These are phyloP conservation scores for Eulemur rubriventer DNA, from an alignment of 2,797 vertebrate genomes.

Conservation along the genomic window DNA sequence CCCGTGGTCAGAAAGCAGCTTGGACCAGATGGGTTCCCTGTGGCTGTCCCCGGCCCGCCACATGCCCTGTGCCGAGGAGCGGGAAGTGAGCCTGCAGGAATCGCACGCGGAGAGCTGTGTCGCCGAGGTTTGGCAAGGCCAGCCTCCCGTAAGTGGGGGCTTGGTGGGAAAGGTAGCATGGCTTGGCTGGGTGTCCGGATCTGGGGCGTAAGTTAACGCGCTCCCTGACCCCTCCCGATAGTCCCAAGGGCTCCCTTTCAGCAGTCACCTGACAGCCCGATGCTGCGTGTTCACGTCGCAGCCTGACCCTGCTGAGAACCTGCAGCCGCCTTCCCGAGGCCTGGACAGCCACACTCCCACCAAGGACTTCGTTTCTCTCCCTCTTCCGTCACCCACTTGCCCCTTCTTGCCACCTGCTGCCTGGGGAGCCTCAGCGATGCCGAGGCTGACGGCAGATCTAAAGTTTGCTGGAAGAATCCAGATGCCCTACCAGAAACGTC, in stretches of 20 bases:
- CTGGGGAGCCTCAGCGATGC: not conserved
- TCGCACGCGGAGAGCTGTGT: conserved; percentile 43
- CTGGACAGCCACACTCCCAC: not conserved
- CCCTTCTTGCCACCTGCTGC: accelerated
- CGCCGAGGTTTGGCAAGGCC: conserved; percentile 55
- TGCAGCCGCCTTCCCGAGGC: not conserved
- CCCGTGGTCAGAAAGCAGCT: accelerated
- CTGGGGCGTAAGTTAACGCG: conserved; percentile 55
- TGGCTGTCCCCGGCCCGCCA: not conserved
- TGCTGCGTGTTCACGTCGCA: conserved; percentile 64
- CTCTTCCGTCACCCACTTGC: not conserved
- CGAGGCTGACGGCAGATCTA: not conserved
- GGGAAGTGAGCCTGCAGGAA: conserved; percentile 63
- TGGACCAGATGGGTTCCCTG: not conserved
- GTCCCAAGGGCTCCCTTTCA: conserved; percentile 50
- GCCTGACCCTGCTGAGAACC: conserved; percentile 77
- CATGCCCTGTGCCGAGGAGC: no score
- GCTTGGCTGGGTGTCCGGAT: conserved; percentile 60
- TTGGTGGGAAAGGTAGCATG: conserved; percentile 63
- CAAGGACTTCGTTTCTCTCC: not conserved
- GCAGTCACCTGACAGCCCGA: conserved; percentile 13
- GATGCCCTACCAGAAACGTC: not conserved
- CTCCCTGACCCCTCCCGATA: conserved; percentile 51
- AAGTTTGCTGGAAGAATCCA: not conserved
- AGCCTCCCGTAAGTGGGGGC: conserved; percentile 43